Base-by-base conservation (phyloP, 35 echinoderm and acorn worm species). In the Heliocidaris tuberculata region DNA sequence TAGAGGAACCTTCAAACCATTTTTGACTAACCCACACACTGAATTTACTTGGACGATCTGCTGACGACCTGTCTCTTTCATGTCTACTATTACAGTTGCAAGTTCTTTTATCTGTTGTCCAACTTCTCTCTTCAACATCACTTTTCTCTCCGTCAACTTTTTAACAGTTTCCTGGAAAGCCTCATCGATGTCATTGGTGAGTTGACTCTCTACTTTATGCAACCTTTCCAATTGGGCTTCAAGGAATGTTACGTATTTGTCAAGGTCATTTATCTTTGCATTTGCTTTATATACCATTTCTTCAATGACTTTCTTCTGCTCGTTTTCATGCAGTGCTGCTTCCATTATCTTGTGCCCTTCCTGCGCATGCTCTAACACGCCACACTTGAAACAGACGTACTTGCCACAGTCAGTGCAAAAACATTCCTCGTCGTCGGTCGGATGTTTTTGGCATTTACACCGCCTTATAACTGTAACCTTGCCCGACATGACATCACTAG, bases 351-450 rank as follows among this genome's bases (percentile, higher is more conserved):
- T 49, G 30, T 93, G 91, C 21, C 91, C 91, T 13, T 10, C 91
- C 27, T 93, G 47, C 8, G n/a, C 32, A n/a, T 93, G 91, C 21
- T 93, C 91, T 31, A 93, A 16, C n/a, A 93, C 50, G 50, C 91
- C 15, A 59, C 91, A 93, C 12, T 48, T 32, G n/a, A 93, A 93
- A n/a, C 91, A 93, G 91, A 93, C 27, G 50, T 50, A 93, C 91
- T 59, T 42, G 19, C 16, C 17, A 59, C 91, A 93, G 13, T 93
- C 50, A 3, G 17, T 11, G n/a, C 91, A 93, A 27, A 52, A 93
- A 59, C 31, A 93, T 30, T 59, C 50, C 49, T 93, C 91, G 4
- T 93, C 91, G 24, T 93, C 91, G 13, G 15, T 6, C 17, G 47
- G 47, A 59, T 93, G 91, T 59, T 49, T 93, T 48, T 59, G 31